Base-by-base conservation (phyloP, 2,888 invertebrate genomes). In the Arge pagana region DNA sequence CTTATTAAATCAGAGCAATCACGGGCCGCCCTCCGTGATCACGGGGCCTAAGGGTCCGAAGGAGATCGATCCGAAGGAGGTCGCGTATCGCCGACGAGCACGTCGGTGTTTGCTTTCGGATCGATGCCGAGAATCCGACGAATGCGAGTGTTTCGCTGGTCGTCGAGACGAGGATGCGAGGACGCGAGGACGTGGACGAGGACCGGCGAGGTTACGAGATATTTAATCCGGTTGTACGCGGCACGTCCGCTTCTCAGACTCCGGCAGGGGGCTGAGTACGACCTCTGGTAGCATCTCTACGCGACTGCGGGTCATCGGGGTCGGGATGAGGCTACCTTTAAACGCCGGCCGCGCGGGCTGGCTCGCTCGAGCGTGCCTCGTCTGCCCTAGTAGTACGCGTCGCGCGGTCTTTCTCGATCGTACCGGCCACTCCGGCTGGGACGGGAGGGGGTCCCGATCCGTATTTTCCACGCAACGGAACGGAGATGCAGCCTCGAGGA, bases 1-100 rank as follows among this genome's bases (percentile, higher is more conserved):
- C 66, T 66, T 68, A 67, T 68, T 68, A 68, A 66, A 66, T 67
- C 68, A 56, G 52, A 40, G 53, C 61, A 51, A 52, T 52, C 52
- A 52, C 48, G 52, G 24, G 8, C 35, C 42, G 10, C 26, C 8
- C n/a, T 18, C 19, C 13, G 28, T 28, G 5, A 4, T n/a, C 36
- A 11, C 26, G 19, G 30, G 33, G 45, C 33, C 45, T 23, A 15
- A 23, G 33, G 33, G 33, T 35, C 45, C 45, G 24, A 19, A n/a
- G n/a, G n/a, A n/a, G n/a, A n/a, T 30, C 15, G 8, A 10, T 11
- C 28, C 42, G 4, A 42, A 42, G 11, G 11, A 11, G 30, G 11
- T 18, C 19, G 11, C 13, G 28, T n/a, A n/a, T 18, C 24, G 11
- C 24, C 24, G 37, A 37, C 19, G 16, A 40, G 24, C 15, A 26